Base-by-base conservation (phyloP, 1,140 invertebrate species). In the Acromyrmex charruanus region DNA sequence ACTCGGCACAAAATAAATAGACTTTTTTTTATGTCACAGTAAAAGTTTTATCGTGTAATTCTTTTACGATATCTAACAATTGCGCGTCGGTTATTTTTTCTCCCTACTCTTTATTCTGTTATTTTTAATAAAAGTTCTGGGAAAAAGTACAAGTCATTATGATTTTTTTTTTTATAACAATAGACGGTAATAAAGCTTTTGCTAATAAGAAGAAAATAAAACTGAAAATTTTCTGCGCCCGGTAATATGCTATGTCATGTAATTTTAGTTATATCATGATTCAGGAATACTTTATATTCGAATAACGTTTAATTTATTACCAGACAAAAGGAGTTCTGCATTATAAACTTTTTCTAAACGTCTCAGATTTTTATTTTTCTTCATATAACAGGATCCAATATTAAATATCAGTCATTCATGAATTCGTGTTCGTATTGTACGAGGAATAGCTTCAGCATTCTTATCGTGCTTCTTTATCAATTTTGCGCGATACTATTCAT, bases 41-140 rank as follows among this genome's bases (percentile, higher is more conserved):
- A 61, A 84, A 84, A 75, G 28, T 65, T 84, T 84, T 25, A 84
- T 84, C 55, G 25, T 28, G 16, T 75, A 84, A 75, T 75, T 75
- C 25, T 61, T 49, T 53, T 21, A 25, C 58, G 39, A 74, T 74
- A 59, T 51, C 55, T 49, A 35, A 82, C 21, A 14, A 66, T 49
- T 49, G 55, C 39, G 9, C 14, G 3, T 59, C 14, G 18, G 63
- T 80, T 58, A 82, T 21, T 71, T 49, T 59, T 68, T 61, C 35
- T 6, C 21, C 18, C 5, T 28, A 39, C 10, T 71, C 44, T 31
- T 28, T 10, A 25, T 74, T 49, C n/a, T 39, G 25, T 74, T 74
- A 84, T 74, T 75, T 59, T 58, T 31, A 21, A 28, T 49, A 21
- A 74, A 74, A 35, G 53, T 80, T 80, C 9, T 44, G 0, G 18